Evolutionary conservation across 1,140 invertebrate species (phyloP).

Genomic region (Subanguina moxae): DNA sequence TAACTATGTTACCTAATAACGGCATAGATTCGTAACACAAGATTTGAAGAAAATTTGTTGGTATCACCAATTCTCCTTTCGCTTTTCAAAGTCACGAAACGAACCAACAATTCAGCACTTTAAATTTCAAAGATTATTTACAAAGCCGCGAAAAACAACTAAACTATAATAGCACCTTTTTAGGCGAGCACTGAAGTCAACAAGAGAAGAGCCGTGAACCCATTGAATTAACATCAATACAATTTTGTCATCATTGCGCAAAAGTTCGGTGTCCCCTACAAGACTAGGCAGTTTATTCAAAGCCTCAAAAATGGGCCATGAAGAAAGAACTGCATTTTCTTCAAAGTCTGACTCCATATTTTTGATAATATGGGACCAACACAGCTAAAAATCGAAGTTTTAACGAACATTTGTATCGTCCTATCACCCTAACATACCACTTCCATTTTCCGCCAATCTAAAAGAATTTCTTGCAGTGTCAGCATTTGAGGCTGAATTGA

Average conservation of each 20-base stretch:
- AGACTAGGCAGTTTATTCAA: not conserved
- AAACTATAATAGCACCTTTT: too few species aligned
- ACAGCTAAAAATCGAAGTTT: conserved; percentile 34
- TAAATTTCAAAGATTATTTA: too few species aligned
- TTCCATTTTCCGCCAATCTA: conserved; percentile 86
- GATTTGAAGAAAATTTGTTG: conserved; percentile 4
- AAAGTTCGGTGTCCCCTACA: not conserved
- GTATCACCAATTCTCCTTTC: not conserved
- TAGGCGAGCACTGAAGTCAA: conserved; percentile 77
- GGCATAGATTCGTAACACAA: conserved; percentile 65
- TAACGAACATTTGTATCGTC: too few species aligned
- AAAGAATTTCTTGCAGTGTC: conserved; percentile 74
- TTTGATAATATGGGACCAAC: conserved; percentile 75
- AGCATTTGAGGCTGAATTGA: conserved; percentile 72
- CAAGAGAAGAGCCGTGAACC: conserved; percentile 76
- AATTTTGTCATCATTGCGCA: conserved; percentile 14
- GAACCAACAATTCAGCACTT: conserved; percentile 73
- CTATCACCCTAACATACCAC: too few species aligned
- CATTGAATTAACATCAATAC: conserved; percentile 52
- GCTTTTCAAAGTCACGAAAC: conserved; percentile 6
- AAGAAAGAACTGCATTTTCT: conserved; percentile 38
- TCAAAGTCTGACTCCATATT: conserved; percentile 61
- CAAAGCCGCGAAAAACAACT: too few species aligned
- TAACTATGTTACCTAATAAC: conserved; percentile 62
- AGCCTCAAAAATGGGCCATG: conserved; percentile 50